A percentile compares a stretch with the other conserved stretches of the same genome.
phyloP scores from a whole-genome alignment of 2,888 invertebrate species.

The Byasa hedistus region DNA sequence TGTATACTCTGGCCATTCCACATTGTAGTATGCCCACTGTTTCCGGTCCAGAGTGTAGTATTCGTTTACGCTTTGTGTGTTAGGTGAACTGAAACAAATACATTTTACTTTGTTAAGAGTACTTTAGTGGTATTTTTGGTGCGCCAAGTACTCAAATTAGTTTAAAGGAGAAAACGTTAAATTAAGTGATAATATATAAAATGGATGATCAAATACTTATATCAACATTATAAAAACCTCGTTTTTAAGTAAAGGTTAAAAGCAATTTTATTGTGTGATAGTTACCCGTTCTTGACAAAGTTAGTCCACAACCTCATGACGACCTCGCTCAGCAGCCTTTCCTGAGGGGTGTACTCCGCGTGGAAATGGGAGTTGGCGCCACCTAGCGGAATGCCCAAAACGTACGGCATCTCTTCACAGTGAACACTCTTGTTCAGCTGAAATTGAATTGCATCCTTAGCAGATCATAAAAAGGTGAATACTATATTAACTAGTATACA shows the following conservation, averaged over 20 bases:
- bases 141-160: too few relatives aligned
- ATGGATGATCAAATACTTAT: too few relatives aligned
- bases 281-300: conserved; percentile 94
- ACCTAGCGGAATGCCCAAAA: conserved; percentile 91
- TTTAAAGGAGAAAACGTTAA: too few relatives aligned
- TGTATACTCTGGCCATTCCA: conserved; percentile 93
- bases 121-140: too few relatives aligned
- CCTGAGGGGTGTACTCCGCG: conserved; percentile 86
- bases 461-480: too few relatives aligned
- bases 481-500: too few relatives aligned
- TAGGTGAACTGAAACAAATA: conserved; percentile 83
- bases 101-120: too few relatives aligned
- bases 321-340: conserved; percentile 89
- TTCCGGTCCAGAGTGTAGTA: conserved; percentile 82
- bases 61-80: conserved; percentile 83
- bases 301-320: conserved; percentile 95
- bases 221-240: too few relatives aligned
- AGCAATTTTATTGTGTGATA: too few relatives aligned
- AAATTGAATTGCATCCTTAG: too few relatives aligned
- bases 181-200: too few relatives aligned
- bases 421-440: conserved; percentile 87
- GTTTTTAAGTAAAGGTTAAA: too few relatives aligned
- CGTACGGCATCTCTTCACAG: conserved; percentile 93
- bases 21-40: conserved; percentile 84
- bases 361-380: conserved; percentile 84